phyloP scores from a whole-genome alignment of 2,888 invertebrate species.

The Caenorhabditis angaria region DNA sequence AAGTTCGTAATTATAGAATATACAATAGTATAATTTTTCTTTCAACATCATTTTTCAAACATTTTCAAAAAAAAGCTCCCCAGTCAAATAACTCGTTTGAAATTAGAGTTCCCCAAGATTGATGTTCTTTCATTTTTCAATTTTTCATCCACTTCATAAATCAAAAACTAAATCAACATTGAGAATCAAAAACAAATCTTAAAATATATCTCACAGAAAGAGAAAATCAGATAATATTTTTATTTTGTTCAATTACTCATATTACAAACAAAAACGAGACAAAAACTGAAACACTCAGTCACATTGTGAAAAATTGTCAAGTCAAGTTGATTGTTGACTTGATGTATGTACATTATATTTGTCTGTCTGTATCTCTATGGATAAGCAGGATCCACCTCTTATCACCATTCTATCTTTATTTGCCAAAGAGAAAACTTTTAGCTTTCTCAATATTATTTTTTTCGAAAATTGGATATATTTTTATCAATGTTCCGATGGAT shows the following conservation, averaged over 20 bases:
- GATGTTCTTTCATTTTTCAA: too few species aligned
- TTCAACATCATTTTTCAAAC: too few species aligned
- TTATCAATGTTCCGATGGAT: conserved; percentile 26
- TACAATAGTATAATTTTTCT: too few species aligned
- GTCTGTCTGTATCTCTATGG: neutral
- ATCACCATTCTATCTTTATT: conserved; percentile 35
- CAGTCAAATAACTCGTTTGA: too few species aligned
- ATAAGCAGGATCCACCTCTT: conserved; percentile 39
- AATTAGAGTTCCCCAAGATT: too few species aligned
- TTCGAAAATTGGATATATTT: conserved; percentile 9
- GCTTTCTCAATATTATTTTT: neutral
- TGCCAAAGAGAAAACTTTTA: neutral
- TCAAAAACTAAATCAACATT: too few species aligned
- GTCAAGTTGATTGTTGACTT: conserved; percentile 5
- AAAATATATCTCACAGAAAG: too few species aligned
- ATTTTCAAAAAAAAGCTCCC: too few species aligned
- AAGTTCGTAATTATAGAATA: too few species aligned
- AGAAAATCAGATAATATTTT: neutral
- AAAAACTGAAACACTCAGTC: conserved; percentile 31
- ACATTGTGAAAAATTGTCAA: conserved; percentile 29
- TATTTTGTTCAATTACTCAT: conserved; percentile 31
- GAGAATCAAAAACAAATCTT: too few species aligned
- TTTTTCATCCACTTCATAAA: too few species aligned
- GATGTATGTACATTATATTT: conserved; percentile 24
- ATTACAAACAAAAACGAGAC: conserved; percentile 19